Percentiles rank a stretch among this genome's conserved stretches.
These are phyloP conservation scores for Leucoraja erinaceus DNA, from an alignment of 2,113 vertebrate genomes.

Conservation along the genomic window DNA sequence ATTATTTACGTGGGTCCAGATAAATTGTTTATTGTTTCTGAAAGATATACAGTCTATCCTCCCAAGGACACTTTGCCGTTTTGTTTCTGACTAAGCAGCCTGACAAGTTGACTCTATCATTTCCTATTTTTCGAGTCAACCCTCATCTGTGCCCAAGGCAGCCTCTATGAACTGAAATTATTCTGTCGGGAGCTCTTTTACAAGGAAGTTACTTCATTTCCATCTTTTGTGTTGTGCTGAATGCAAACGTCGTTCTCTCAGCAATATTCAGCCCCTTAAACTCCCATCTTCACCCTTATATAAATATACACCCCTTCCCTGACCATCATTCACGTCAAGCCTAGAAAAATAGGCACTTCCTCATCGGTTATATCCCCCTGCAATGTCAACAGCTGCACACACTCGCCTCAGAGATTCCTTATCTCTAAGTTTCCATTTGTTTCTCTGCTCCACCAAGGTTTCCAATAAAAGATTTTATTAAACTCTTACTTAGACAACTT, in stretches of 20 bases:
- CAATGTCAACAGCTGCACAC: constrained; percentile 78
- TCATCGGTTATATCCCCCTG: constrained; percentile 87
- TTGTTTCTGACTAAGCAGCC: constrained; percentile 61
- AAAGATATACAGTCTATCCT: constrained; percentile 58
- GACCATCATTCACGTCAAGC: constrained; percentile 78
- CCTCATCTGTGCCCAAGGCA: constrained; percentile 48
- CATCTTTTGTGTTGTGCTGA: constrained; percentile 94
- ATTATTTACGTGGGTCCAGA: constrained; percentile 55
- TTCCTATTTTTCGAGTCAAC: constrained; percentile 75
- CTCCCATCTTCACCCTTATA: constrained; percentile 84
- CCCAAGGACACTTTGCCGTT: constrained; percentile 57
- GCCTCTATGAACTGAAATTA: constrained; percentile 80
- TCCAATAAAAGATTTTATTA: constrained; percentile 35
- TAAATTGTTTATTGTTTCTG: constrained; percentile 51
- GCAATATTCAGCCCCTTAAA: constrained; percentile 88
- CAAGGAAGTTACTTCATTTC: constrained; percentile 99
- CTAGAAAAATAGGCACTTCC: constrained; percentile 97
- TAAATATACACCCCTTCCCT: constrained; percentile 91
- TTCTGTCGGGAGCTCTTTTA: constrained; percentile 89
- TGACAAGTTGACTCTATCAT: constrained; percentile 71
- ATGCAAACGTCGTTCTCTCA: constrained; percentile 93
- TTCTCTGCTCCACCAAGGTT: constrained; percentile 47
- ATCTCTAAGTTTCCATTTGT: constrained; percentile 78
- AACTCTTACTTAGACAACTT: constrained; percentile 28
- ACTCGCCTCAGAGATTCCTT: constrained; percentile 72